Conservation (phyloP, 1,140 invertebrate species). For the Micrasema minimum region DNA sequence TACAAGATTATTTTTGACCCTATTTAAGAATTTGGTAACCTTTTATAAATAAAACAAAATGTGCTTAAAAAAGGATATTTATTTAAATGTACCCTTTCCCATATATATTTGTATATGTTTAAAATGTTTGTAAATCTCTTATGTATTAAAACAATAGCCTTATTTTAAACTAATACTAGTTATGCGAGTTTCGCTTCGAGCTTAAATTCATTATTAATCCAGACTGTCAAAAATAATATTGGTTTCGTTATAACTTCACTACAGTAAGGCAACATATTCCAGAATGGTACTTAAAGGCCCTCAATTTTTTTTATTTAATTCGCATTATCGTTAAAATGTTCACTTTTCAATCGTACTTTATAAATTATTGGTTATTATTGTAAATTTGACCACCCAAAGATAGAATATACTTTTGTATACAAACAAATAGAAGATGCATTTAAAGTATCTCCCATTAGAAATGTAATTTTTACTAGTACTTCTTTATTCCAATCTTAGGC, state of each 20-base stretch:
- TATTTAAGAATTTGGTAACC: no score
- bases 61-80: constrained; percentile 52
- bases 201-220: constrained; percentile 23
- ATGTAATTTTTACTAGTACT: no score
- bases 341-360: constrained; percentile 2
- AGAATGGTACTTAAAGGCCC: constrained; percentile 5
- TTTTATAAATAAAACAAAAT: constrained; percentile 30
- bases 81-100: constrained; percentile 52
- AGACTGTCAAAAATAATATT: constrained; percentile 18
- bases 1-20: not conserved
- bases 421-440: no score
- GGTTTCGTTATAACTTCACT: constrained; percentile 7
- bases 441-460: no score
- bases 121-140: constrained; percentile 39
- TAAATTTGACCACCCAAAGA: no score
- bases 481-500: no score
- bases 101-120: constrained; percentile 41
- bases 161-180: constrained; percentile 41
- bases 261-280: constrained; percentile 25
- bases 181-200: constrained; percentile 44
- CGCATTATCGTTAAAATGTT: not conserved
- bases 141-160: constrained; percentile 43
- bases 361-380: no score
- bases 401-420: no score
- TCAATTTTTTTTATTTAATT: constrained; percentile 9